These are phyloP conservation scores for Oreochromis aureus DNA, from an alignment of 2,113 vertebrate genomes.

Conservation along the genomic window DNA sequence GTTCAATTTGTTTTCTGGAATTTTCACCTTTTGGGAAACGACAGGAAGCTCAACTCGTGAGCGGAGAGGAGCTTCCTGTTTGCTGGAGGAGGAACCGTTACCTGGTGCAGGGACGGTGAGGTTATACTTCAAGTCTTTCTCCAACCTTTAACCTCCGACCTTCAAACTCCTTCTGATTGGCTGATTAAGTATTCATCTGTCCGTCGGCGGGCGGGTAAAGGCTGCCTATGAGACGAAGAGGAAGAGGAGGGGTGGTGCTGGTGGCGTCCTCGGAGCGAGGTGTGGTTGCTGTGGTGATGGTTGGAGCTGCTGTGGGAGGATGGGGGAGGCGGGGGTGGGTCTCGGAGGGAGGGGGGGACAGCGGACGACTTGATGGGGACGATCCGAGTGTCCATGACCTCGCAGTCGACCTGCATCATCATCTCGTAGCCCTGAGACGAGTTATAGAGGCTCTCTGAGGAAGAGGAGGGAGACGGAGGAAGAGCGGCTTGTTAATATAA, in stretches of 20 bases:
- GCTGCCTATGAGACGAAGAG: background rate
- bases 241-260: conserved; percentile 26
- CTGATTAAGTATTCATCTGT: conserved; percentile 58
- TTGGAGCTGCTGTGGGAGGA: conserved; percentile 12
- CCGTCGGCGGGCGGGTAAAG: conserved; percentile 22
- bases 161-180: conserved; percentile 64
- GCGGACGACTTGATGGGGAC: conserved; percentile 89
- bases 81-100: background rate
- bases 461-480: background rate
- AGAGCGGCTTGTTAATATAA: background rate
- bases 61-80: background rate
- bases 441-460: conserved; percentile 81
- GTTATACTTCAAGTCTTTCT: background rate
- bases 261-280: conserved; percentile 61
- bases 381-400: conserved; percentile 91
- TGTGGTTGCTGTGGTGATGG: conserved; percentile 76
- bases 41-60: background rate
- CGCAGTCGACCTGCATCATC: conserved; percentile 96
- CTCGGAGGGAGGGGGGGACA: conserved; percentile 82
- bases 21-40: background rate
- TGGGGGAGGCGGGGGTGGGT: conserved; percentile 48
- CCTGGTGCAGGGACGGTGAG: background rate
- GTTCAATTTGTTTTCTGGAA: background rate
- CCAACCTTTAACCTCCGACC: background rate
- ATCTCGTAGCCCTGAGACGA: conserved; percentile 80